phyloP scores from a whole-genome alignment of 2,888 invertebrate genomes.

The Ditula angustiorana region DNA sequence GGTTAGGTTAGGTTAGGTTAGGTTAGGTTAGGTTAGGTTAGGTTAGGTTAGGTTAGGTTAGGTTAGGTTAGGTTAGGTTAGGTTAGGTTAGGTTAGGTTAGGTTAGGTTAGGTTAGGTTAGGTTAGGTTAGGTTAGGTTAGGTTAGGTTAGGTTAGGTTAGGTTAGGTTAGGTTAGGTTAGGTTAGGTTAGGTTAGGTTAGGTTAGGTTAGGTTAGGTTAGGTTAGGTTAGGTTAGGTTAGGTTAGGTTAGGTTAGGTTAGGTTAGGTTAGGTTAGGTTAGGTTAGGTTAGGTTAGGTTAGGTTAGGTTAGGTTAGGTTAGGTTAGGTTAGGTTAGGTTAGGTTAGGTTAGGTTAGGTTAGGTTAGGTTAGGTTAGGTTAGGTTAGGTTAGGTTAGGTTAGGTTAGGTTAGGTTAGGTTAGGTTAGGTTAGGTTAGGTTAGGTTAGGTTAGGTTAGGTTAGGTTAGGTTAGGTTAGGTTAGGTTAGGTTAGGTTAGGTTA shows the following conservation, averaged over 20 bases:
- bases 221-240: constrained; percentile 35
- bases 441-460: constrained; percentile 34
- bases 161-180: constrained; percentile 25
- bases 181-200: constrained; percentile 26
- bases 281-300: constrained; percentile 34
- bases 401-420: constrained; percentile 32
- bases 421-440: constrained; percentile 33
- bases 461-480: constrained; percentile 34
- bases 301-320: constrained; percentile 34
- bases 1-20: constrained; percentile 20
- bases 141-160: constrained; percentile 25
- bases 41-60: constrained; percentile 13
- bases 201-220: constrained; percentile 32
- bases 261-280: constrained; percentile 34
- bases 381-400: constrained; percentile 34
- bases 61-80: constrained; percentile 18
- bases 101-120: constrained; percentile 26
- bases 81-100: constrained; percentile 20
- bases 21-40: constrained; percentile 17
- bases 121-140: constrained; percentile 26
- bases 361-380: constrained; percentile 34
- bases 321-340: constrained; percentile 33
- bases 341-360: constrained; percentile 34
- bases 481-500: constrained; percentile 34
- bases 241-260: constrained; percentile 34